phyloP scores from a whole-genome alignment of 2,888 invertebrate species.

The Drosophila lacicola region DNA sequence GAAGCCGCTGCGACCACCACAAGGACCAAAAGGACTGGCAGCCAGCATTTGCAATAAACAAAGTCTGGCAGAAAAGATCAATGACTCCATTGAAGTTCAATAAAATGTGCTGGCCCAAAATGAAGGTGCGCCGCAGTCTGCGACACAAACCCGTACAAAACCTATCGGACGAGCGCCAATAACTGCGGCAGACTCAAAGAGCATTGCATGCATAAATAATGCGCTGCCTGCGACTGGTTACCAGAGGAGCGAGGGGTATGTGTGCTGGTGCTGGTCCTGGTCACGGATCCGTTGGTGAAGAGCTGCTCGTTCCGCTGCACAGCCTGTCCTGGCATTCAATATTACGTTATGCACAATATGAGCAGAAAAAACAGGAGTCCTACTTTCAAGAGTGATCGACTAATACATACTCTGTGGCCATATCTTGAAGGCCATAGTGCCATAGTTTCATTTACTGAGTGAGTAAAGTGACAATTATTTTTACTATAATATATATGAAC shows the following conservation, averaged over 20 bases:
- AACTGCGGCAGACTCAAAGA: conserved; percentile 78
- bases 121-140: conserved; percentile 48
- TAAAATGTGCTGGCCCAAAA: conserved; percentile 59
- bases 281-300: conserved; percentile 19
- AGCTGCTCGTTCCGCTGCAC: conserved; percentile 10
- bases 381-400: conserved; percentile 4
- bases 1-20: conserved; percentile 4
- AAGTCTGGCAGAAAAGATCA: conserved; percentile 72
- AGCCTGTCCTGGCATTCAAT: conserved; percentile 51
- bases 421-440: neutral
- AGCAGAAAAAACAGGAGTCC: conserved; percentile 5
- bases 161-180: conserved; percentile 61
- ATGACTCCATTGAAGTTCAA: conserved; percentile 75
- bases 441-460: neutral
- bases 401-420: neutral
- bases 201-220: conserved; percentile 80
- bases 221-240: conserved; percentile 39
- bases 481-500: no score
- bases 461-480: no score
- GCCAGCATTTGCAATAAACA: conserved; percentile 55
- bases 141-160: conserved; percentile 35
- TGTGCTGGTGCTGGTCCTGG: conserved; percentile 13
- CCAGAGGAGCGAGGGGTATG: conserved; percentile 5
- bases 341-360: conserved; percentile 53
- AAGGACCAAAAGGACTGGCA: neutral